A percentile compares a stretch with the other conserved stretches of the same genome.
Conservation (phyloP, 2,797 vertebrate species). For the Sparus aurata region DNA sequence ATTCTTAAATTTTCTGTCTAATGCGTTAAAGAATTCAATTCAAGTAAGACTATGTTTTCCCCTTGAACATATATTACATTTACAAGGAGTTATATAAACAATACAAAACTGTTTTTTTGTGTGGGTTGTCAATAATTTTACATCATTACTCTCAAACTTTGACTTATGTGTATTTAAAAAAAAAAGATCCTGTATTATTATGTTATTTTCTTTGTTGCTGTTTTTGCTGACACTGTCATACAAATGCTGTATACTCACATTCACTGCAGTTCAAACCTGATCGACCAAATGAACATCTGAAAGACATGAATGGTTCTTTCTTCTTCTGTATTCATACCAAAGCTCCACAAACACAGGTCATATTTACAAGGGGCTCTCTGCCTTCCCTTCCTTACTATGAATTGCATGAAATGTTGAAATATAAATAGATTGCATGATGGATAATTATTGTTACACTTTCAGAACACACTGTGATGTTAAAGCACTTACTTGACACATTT, state of each 20-base stretch:
- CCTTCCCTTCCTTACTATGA: neutral
- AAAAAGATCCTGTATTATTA: too few species aligned
- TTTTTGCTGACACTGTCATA: neutral
- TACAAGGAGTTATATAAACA: too few species aligned
- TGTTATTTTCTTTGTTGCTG: neutral
- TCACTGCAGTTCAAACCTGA: slow-evolving; percentile 76
- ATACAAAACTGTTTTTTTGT: neutral
- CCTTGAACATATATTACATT: too few species aligned
- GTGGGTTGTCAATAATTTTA: neutral
- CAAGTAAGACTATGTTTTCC: too few species aligned
- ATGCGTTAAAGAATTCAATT: neutral
- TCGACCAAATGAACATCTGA: slow-evolving; percentile 76
- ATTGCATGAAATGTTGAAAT: neutral
- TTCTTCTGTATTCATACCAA: neutral
- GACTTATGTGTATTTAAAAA: neutral
- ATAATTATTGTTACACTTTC: neutral
- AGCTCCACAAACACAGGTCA: neutral
- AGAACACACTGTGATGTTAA: neutral
- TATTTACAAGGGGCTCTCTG: neutral
- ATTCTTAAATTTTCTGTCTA: too few species aligned
- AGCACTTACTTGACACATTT: slow-evolving; percentile 57
- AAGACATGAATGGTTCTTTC: slow-evolving; percentile 41
- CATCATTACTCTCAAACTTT: neutral
- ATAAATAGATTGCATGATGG: neutral
- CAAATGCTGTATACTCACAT: slow-evolving; percentile 71